Evolutionary conservation across 2,113 vertebrate genomes (phyloP).

Genomic region (Anseranas semipalmata): DNA sequence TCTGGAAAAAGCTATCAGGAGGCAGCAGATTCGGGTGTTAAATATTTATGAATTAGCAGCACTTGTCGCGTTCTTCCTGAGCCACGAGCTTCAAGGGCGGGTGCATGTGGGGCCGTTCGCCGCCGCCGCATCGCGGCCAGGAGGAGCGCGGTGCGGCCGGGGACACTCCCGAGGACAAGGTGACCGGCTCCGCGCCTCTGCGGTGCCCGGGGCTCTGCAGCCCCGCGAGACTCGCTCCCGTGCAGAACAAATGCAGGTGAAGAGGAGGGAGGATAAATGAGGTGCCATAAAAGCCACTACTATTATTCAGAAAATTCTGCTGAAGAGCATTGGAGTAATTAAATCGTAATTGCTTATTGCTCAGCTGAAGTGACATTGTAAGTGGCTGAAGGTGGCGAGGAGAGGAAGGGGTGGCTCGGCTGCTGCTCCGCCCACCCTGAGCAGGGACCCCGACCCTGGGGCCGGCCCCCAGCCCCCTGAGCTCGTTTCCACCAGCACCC

Average conservation of each 20-base stretch:
- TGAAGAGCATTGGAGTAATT: constrained; percentile 4
- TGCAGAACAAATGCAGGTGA: background rate
- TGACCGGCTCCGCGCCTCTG: background rate
- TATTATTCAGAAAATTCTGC: constrained; percentile 11
- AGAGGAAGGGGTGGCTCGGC: background rate
- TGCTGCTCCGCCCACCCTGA: background rate
- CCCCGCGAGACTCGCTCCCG: rapidly evolving
- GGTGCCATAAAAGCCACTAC: constrained; percentile 5
- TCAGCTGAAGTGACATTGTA: constrained; percentile 13
- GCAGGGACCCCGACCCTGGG: rapidly evolving
- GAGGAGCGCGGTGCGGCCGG: constrained; percentile 67
- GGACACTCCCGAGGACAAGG: background rate
- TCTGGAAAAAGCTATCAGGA: constrained; percentile 82
- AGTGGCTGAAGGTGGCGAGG: background rate
- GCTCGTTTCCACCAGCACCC: background rate
- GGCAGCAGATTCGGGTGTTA: constrained; percentile 75
- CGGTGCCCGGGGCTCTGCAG: background rate
- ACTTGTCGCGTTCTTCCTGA: constrained; percentile 65
- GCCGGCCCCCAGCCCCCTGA: background rate
- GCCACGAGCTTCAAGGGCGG: constrained; percentile 75
- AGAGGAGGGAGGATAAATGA: constrained; percentile 18
- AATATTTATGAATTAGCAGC: constrained; percentile 88
- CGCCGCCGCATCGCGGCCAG: constrained; percentile 71
- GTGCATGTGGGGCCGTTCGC: constrained; percentile 72
- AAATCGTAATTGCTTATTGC: constrained; percentile 2